phyloP scores from a whole-genome alignment of 2,797 vertebrate species.

The Chelidonichthys spinosus region DNA sequence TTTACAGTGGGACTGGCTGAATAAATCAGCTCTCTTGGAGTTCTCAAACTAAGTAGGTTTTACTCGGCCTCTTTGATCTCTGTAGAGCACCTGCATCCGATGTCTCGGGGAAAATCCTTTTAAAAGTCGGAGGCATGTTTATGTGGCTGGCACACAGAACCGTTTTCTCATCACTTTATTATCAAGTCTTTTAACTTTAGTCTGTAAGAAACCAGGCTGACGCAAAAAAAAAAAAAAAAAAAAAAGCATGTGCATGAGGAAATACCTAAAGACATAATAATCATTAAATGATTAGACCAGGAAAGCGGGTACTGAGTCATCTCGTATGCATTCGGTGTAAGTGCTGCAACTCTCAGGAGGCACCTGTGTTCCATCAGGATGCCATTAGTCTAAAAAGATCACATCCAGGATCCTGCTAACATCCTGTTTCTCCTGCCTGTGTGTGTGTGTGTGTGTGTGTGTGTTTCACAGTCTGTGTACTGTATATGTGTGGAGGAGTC shows the following conservation, averaged over 20 bases:
- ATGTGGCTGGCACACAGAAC: conserved; percentile 74
- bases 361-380: conserved; percentile 83
- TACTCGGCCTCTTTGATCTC: conserved; percentile 81
- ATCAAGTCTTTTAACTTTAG: conserved; percentile 69
- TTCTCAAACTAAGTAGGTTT: conserved; percentile 71
- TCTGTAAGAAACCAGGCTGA: conserved; percentile 45
- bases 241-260: conserved; percentile 64
- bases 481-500: conserved; percentile 40
- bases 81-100: conserved; percentile 81
- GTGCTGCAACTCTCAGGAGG: conserved; percentile 69
- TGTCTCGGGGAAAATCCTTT: conserved; percentile 82
- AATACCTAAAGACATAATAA: conserved; percentile 79
- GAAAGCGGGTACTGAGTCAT: conserved; percentile 75
- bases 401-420: conserved; percentile 68
- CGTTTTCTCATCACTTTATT: conserved; percentile 79
- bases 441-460: conserved; percentile 39
- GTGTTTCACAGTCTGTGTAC: conserved; percentile 13
- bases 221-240: conserved; percentile 5
- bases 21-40: conserved; percentile 75
- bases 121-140: conserved; percentile 78
- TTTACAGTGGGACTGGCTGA: conserved; percentile 72
- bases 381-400: conserved; percentile 79
- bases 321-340: conserved; percentile 63
- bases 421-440: conserved; percentile 71
- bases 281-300: conserved; percentile 81